Evolutionary conservation across 1,140 invertebrate species (phyloP).

Genomic region (Ceratitis capitata): DNA sequence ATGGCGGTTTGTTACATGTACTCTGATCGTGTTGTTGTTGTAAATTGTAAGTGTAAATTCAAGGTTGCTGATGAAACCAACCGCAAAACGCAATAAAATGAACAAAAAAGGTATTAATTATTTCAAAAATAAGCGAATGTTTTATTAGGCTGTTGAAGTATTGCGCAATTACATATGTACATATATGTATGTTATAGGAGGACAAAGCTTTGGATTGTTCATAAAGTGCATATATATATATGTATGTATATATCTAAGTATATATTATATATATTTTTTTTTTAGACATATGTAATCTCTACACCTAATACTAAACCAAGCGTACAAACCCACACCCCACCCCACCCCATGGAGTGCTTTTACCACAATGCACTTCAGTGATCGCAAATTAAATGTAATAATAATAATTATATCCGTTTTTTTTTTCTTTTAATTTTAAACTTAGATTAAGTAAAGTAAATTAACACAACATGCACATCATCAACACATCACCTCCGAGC

Average conservation of each 20-base stretch:
- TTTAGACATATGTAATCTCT: neutral
- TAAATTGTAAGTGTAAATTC: neutral
- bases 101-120: neutral
- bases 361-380: neutral
- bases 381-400: neutral
- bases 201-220: neutral
- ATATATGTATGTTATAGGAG: no score
- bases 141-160: slow-evolving; percentile 4
- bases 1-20: neutral
- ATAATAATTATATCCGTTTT: neutral
- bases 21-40: neutral
- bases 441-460: neutral
- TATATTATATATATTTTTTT: neutral
- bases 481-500: slow-evolving; percentile 1
- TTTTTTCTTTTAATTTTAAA: neutral
- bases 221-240: neutral
- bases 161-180: slow-evolving; percentile 7
- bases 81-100: neutral
- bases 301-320: slow-evolving; percentile 4
- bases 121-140: neutral
- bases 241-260: neutral
- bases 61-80: no score
- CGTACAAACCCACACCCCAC: neutral
- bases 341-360: neutral
- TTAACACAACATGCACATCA: slow-evolving; percentile 8